Percentiles rank a stretch among this genome's conserved stretches.
These are phyloP conservation scores for Clupea harengus DNA, from an alignment of 2,113 vertebrate species.

Conservation along the genomic window DNA sequence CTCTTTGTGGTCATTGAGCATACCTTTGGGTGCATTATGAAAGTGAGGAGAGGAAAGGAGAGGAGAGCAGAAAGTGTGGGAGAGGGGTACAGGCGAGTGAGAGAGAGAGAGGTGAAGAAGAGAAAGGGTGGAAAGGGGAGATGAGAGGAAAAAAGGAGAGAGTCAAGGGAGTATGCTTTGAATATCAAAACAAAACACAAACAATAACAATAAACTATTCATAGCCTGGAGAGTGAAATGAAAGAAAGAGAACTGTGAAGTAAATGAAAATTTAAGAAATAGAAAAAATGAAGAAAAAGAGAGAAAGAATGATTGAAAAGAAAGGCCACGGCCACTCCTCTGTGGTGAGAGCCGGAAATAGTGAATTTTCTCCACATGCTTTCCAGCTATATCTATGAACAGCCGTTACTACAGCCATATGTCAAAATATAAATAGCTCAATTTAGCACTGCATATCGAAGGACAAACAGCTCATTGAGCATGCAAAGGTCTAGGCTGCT, in stretches of 20 bases:
- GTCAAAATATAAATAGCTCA: too few relatives aligned
- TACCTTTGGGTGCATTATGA: too few relatives aligned
- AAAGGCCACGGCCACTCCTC: too few relatives aligned
- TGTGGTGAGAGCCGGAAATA: too few relatives aligned
- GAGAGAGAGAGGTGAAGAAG: neutral
- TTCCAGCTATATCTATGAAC: neutral
- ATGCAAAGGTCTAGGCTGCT: too few relatives aligned
- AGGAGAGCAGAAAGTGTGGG: neutral
- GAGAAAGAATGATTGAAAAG: neutral
- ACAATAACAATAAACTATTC: neutral
- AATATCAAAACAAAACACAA: neutral
- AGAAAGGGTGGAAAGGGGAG: neutral
- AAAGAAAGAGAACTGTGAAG: neutral
- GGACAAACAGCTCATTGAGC: too few relatives aligned
- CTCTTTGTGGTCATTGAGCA: too few relatives aligned
- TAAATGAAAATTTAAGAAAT: neutral
- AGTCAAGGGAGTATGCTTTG: neutral
- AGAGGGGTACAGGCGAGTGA: neutral
- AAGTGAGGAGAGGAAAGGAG: neutral
- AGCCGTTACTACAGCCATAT: neutral
- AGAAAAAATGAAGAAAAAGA: neutral
- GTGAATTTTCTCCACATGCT: too few relatives aligned
- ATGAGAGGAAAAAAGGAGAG: neutral
- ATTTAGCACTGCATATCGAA: too few relatives aligned
- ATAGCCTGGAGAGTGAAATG: neutral